Evolutionary conservation across 2,113 vertebrate genomes (phyloP).

Genomic region (Blennius ocellaris): DNA sequence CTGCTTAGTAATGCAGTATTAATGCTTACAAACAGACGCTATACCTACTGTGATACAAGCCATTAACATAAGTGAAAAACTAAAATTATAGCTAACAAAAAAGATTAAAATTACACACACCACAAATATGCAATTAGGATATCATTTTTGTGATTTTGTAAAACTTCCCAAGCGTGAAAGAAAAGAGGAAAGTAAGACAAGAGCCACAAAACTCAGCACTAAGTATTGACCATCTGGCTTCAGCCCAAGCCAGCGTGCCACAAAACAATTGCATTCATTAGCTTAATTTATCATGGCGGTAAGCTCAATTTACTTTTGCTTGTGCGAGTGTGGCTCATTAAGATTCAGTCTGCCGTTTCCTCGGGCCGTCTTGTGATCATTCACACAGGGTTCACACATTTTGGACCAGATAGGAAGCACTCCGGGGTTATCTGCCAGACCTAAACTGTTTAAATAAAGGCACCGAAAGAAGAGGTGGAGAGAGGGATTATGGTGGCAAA

Average conservation of each 20-base stretch:
- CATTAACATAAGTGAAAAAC: background rate
- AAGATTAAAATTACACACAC: conserved; percentile 3
- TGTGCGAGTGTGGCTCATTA: conserved; percentile 81
- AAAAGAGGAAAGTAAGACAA: conserved; percentile 32
- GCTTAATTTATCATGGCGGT: conserved; percentile 85
- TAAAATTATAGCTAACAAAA: background rate
- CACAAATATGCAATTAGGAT: background rate
- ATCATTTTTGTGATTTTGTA: background rate
- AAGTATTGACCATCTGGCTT: conserved; percentile 84
- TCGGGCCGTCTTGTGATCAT: conserved; percentile 78
- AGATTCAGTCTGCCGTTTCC: conserved; percentile 80
- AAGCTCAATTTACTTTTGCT: conserved; percentile 86
- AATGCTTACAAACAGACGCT: conserved; percentile 35
- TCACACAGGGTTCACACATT: conserved; percentile 76
- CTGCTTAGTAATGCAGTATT: conserved; percentile 33
- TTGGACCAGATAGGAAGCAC: conserved; percentile 78
- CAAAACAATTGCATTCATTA: conserved; percentile 86
- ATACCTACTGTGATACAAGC: conserved; percentile 17
- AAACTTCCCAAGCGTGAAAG: background rate
- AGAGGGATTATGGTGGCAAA: conserved; percentile 76
- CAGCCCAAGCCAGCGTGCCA: conserved; percentile 80
- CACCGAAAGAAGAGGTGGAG: conserved; percentile 64
- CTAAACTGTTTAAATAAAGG: conserved; percentile 79
- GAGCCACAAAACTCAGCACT: conserved; percentile 67
- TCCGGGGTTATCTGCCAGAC: conserved; percentile 77